A percentile compares a stretch with the other conserved stretches of the same genome.
phyloP scores from a whole-genome alignment of 2,888 invertebrate genomes.

The Serripes groenlandicus region DNA sequence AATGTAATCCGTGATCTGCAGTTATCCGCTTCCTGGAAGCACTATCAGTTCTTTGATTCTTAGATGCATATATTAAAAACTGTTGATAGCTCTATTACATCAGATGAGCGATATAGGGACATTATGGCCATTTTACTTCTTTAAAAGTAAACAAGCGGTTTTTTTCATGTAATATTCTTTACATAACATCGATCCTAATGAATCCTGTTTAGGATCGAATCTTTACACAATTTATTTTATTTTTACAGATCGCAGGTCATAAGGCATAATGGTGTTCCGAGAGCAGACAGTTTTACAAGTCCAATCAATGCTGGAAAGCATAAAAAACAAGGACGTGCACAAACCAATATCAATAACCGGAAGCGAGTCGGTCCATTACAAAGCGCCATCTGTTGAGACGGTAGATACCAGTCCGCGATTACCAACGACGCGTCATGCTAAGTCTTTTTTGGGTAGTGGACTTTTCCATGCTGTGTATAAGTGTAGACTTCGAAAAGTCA shows the following conservation, averaged over 20 bases:
- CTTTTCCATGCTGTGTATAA: constrained; percentile 74
- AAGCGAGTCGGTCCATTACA: constrained; percentile 20
- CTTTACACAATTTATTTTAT: neutral
- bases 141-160: too few relatives aligned
- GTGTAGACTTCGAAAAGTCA: constrained; percentile 71
- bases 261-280: constrained; percentile 67
- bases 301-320: constrained; percentile 3
- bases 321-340: constrained; percentile 16
- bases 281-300: constrained; percentile 62
- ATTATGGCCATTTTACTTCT: neutral
- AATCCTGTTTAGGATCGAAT: neutral
- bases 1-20: too few relatives aligned
- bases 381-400: constrained; percentile 21
- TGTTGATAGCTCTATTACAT: too few relatives aligned
- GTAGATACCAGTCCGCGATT: constrained; percentile 18
- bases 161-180: too few relatives aligned
- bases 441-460: constrained; percentile 68
- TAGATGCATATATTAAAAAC: too few relatives aligned
- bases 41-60: too few relatives aligned
- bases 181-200: neutral
- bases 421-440: constrained; percentile 54
- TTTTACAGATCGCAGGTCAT: neutral
- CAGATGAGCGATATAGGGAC: neutral
- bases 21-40: too few relatives aligned
- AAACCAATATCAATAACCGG: constrained; percentile 18